Base-by-base conservation (phyloP, 2,113 vertebrate species). In the Lepus americanus region DNA sequence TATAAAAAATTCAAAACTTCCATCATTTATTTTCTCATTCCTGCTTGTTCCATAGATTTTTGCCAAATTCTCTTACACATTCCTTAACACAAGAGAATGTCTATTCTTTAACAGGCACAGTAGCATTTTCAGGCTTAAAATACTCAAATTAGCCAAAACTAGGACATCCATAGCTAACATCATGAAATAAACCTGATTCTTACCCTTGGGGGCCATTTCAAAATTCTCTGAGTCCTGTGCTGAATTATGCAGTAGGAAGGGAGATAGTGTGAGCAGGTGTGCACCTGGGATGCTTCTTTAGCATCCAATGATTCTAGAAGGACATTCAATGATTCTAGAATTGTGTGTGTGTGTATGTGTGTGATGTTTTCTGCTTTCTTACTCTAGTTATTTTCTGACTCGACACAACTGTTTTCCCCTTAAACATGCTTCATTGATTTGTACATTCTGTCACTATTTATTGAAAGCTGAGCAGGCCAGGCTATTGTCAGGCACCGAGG, bases 311-410 rank as follows among this genome's bases (percentile, higher is more conserved):
- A n/a, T 83, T 53, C 44, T 61, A 61, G 76, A 67, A 39, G n/a
- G 67, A 8, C 7, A 49, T 59, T 61, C 76, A 39, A 73, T 16
- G 25, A 44, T 51, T 19, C 55, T 17, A 59, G 31, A 10, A 51
- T 0, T 17, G 3, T 20, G 10, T 49, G 63, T 0, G 3, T 17
- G 3, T 20, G 10, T 49, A 31, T 36, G 20, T 53, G 36, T 3
- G 17, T 59, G 10, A 39, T 49, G 51, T 44, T 55, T 89, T 64
- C n/a, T 67, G 70, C 64, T 81, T 89, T 6, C 44, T 16, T 29
- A 83, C 51, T 83, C 29, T 66, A 20, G 6, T 90, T 83, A 10
- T 80, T 76, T 49, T 74, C 51, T 69, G 63, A n/a, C 13, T 33
- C n/a, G n/a, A 63, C 6, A 69, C 3, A 53, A 4, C 11, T 31